Evolutionary conservation across 2,113 vertebrate genomes (phyloP), one percentile per base, ranked within the genome.

Genomic region (Dasyornis broadbenti): DNA sequence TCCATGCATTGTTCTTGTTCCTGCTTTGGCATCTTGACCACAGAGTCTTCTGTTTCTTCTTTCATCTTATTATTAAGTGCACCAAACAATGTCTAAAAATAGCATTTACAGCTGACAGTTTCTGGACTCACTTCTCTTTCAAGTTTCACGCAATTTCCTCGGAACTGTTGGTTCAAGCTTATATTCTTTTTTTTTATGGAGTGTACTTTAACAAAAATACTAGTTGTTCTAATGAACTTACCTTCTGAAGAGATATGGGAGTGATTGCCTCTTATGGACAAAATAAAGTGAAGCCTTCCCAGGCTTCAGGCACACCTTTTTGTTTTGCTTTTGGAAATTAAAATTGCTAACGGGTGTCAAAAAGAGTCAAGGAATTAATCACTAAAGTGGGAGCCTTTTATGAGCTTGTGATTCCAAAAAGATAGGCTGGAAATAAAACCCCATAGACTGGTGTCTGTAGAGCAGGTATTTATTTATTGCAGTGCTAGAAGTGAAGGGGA

Each of bases 41-140:
- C 40, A 69, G n/a, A 52, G 6, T 69, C 11, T 65, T 82, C 40
- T 77, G 15, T n/a, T 89, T 88, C 50, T 80, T 88, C n/a, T 33
- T 89, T 83, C 20, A 19, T 59, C 15, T 50, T 53, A 21, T 26
- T 68, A 31, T 45, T 66, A 66, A 39, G 30, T 18, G 8, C 42
- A 54, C 8, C 11, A 53, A 82, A 82, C 5, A 13, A 40, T 53
- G 13, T 50, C 26, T 73, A 70, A 70, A 94, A 92, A 42, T 50
- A 80, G 6, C 0, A 0, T 15, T 75, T 75, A 39, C 0, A 3
- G 4, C 9, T 56, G 40, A 37, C 13, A 44, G 26, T 66, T 9
- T 79, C 56, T 78, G 31, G 11, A 42, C 11, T 47, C 2, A 8
- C 27, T 70, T 83, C 14, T 20, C 11, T 53, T 93, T 84, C 45